Evolutionary conservation across 2,797 vertebrate genomes (phyloP).

Genomic region (Chanos chanos): DNA sequence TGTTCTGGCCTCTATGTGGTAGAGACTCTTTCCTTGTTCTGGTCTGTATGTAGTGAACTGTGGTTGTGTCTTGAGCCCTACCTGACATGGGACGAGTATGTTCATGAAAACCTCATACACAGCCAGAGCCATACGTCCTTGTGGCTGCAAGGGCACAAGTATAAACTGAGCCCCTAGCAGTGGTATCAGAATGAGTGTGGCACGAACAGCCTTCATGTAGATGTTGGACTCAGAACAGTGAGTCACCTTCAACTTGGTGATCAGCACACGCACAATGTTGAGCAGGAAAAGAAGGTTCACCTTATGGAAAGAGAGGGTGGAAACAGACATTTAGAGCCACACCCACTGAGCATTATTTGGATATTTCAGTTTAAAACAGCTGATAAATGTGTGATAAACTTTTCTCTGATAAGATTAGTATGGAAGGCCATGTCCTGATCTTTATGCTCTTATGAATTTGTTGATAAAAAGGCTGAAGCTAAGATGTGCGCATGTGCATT

Average conservation of each 20-base stretch:
- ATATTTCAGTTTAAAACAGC: neutral
- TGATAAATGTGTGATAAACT: too few relatives aligned
- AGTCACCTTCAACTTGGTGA: constrained; percentile 76
- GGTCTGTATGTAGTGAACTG: neutral
- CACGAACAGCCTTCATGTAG: constrained; percentile 79
- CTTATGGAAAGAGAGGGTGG: constrained; percentile 38
- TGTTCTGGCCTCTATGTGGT: too few relatives aligned
- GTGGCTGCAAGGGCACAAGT: constrained; percentile 61
- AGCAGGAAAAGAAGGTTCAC: constrained; percentile 78
- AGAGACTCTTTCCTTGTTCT: neutral
- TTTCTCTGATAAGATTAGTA: too few relatives aligned
- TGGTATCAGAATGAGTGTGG: constrained; percentile 76
- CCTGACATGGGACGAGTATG: constrained; percentile 70
- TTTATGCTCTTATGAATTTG: too few relatives aligned
- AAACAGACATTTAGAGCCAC: neutral
- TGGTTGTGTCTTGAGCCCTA: too few relatives aligned
- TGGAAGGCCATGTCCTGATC: too few relatives aligned
- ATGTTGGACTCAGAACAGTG: constrained; percentile 69
- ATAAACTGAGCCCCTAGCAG: constrained; percentile 74
- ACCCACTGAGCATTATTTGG: neutral
- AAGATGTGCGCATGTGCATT: too few relatives aligned
- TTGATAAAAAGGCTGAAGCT: too few relatives aligned
- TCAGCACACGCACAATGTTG: constrained; percentile 76
- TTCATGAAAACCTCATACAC: constrained; percentile 64
- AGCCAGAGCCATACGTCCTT: constrained; percentile 46